These are phyloP conservation scores for Pluvianellus socialis DNA, from an alignment of 2,113 vertebrate genomes.

Conservation along the genomic window DNA sequence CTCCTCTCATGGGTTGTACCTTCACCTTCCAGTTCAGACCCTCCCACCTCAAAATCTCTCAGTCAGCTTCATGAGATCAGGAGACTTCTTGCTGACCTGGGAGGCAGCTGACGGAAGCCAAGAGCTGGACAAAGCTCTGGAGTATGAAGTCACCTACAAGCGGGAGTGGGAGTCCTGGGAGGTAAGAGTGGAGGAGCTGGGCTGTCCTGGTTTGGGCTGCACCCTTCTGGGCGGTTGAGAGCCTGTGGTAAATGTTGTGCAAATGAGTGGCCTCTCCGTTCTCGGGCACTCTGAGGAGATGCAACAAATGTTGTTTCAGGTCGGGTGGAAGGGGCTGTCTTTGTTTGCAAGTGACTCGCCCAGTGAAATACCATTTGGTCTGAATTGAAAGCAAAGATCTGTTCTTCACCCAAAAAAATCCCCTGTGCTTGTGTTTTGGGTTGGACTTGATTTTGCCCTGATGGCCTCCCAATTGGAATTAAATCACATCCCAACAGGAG, in stretches of 20 bases:
- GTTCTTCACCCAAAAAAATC: not conserved
- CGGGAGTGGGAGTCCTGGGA: slow-evolving; percentile 72
- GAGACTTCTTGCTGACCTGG: slow-evolving; percentile 68
- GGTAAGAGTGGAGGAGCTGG: slow-evolving; percentile 38
- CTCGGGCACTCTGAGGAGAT: not conserved
- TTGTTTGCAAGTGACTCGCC: not conserved
- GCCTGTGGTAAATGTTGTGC: not conserved
- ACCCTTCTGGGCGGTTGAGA: not conserved
- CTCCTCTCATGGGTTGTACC: too few species aligned
- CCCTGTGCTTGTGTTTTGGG: not conserved
- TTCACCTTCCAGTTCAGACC: slow-evolving; percentile 61
- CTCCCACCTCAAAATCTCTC: slow-evolving; percentile 53
- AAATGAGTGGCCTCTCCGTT: not conserved
- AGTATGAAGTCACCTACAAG: slow-evolving; percentile 72
- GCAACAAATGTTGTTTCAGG: not conserved
- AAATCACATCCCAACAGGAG: not conserved
- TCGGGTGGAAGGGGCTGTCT: not conserved
- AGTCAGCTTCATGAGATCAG: not conserved
- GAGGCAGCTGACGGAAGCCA: not conserved
- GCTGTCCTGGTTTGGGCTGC: not conserved
- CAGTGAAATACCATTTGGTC: not conserved
- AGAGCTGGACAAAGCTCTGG: not conserved
- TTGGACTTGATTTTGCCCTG: not conserved
- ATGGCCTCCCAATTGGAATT: not conserved
- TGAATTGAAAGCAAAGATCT: not conserved